These are phyloP conservation scores for Tauraco hartlaubi DNA, from an alignment of 2,797 vertebrate genomes.

Conservation along the genomic window DNA sequence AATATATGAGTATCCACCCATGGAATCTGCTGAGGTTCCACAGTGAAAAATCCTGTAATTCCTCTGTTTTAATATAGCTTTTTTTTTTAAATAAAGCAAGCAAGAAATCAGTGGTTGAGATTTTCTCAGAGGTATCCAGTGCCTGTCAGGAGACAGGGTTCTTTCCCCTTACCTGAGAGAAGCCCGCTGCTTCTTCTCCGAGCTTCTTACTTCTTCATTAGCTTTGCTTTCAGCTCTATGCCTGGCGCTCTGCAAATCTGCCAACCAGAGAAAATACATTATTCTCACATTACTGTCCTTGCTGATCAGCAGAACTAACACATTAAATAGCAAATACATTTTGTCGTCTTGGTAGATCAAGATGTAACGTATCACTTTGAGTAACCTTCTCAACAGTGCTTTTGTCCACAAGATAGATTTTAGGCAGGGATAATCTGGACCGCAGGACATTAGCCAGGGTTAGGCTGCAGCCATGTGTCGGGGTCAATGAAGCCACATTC, in stretches of 20 bases:
- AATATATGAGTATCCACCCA: background rate
- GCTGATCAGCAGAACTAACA: background rate
- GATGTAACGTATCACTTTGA: fast-evolving
- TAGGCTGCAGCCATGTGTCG: background rate
- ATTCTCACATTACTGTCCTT: background rate
- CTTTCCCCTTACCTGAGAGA: constrained; percentile 86
- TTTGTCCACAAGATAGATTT: background rate
- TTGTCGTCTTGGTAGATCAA: background rate
- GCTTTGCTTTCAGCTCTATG: constrained; percentile 91
- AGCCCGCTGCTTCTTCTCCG: constrained; percentile 92
- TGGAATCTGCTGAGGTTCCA: background rate
- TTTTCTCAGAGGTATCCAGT: background rate
- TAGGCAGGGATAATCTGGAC: background rate
- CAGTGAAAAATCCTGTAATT: background rate
- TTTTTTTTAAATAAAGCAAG: background rate
- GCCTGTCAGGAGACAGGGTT: background rate
- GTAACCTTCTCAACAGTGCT: background rate
- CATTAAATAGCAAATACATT: fast-evolving
- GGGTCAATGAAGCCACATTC: background rate
- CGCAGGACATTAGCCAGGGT: background rate
- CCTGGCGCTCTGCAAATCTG: constrained; percentile 90
- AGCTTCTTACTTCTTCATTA: constrained; percentile 89
- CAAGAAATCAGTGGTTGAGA: background rate
- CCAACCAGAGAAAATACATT: background rate
- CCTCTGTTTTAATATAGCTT: background rate